Base-by-base conservation (phyloP, 2,888 invertebrate species). In the Tribolium freemani region DNA sequence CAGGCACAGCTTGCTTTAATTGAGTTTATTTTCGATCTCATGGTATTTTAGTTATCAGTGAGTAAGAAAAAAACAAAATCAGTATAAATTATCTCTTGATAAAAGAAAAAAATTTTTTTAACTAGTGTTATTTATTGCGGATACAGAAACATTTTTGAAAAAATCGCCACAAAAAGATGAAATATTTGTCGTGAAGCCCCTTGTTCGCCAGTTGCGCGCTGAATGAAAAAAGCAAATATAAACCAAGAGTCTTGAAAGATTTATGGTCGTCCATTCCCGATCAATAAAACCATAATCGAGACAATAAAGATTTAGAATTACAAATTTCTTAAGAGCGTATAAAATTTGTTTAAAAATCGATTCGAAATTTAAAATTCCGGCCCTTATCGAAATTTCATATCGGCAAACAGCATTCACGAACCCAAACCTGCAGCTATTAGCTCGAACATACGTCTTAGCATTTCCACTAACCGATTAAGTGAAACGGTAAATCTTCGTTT, bases 291-390 rank as follows among this genome's bases (percentile, higher is more conserved):
- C 77, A 83, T 83, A 84, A 83, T 83, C 82, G 83, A 82, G 79
- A 85, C 85, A 86, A 85, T 85, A 85, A 86, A 79, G 83, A 82
- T 83, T 86, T 85, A 83, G 85, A 84, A 85, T 85, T 85, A 85
- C 85, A 85, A 85, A 85, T 86, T 85, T 81, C 81, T 78, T 78
- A 69, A 69, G 82, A 81, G 81, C 81, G 81, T 80, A 82, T 82
- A 82, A 84, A 85, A 85, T 83, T 83, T 83, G 82, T 83, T 83
- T 83, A 83, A 84, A 84, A 84, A 82, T 82, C 83, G 82, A 82
- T 82, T 80, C 82, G 81, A 84, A 84, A 84, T 83, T 84, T 84
- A 81, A 83, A 83, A 84, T 84, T 84, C 83, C 75, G 67, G 75
- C 68, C 71, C 84, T 84, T 85, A 85, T 86, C 85, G 83, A 78